These are phyloP conservation scores for Neodiprion virginianus DNA, from an alignment of 1,140 invertebrate species.

Conservation along the genomic window DNA sequence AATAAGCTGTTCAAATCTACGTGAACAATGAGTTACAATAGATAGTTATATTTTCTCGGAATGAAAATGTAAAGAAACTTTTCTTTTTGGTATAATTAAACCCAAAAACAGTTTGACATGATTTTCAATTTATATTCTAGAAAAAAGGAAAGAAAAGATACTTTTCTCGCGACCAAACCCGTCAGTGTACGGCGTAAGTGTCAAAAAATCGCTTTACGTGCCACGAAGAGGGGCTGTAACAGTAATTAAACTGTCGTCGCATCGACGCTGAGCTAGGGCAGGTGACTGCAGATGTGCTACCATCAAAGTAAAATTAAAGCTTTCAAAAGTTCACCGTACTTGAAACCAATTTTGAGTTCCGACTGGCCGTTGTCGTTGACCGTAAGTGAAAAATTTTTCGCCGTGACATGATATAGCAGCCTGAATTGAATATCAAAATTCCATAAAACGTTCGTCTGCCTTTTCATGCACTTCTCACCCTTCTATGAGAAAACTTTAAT, in stretches of 20 bases:
- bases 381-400: too few species aligned
- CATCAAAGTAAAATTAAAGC: too few species aligned
- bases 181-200: too few species aligned
- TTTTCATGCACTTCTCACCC: too few species aligned
- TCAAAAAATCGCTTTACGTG: background rate
- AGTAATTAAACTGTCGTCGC: conserved; percentile 2
- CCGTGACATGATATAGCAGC: too few species aligned
- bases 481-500: too few species aligned
- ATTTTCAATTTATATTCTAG: background rate
- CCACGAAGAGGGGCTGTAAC: background rate
- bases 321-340: too few species aligned
- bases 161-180: background rate
- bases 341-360: too few species aligned
- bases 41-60: background rate
- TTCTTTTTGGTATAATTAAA: conserved; percentile 1
- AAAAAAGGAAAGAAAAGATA: background rate
- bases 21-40: conserved; percentile 19
- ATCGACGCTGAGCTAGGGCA: background rate
- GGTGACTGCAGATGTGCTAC: too few species aligned
- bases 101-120: background rate
- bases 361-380: too few species aligned
- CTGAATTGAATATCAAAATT: too few species aligned
- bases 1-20: conserved; percentile 16
- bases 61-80: conserved; percentile 4
- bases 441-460: too few species aligned